Evolutionary conservation across 2,888 invertebrate genomes (phyloP).

Genomic region (Xanthorhoe spadicearia): DNA sequence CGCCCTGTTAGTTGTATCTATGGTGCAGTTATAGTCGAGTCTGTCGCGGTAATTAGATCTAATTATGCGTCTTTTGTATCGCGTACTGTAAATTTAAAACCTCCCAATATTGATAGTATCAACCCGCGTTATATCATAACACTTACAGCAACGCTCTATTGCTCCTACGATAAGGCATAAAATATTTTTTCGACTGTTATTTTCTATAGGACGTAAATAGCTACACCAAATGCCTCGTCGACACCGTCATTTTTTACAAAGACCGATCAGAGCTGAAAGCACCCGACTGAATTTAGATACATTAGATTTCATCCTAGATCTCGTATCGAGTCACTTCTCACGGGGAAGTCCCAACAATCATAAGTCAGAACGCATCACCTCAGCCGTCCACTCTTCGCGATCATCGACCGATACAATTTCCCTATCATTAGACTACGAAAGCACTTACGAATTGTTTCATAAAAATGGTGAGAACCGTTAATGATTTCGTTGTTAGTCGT

Average conservation of each 20-base stretch:
- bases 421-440: conserved; percentile 44
- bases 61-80: not conserved
- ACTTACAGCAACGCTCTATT: conserved; percentile 69
- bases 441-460: conserved; percentile 42
- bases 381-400: conserved; percentile 44
- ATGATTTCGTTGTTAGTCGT: conserved; percentile 45
- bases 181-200: conserved; percentile 56
- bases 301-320: conserved; percentile 33
- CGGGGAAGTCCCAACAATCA: conserved; percentile 28
- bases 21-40: not conserved
- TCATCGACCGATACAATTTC: conserved; percentile 45
- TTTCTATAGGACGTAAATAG: conserved; percentile 57
- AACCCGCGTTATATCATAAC: conserved; percentile 64
- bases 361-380: conserved; percentile 27
- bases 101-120: conserved; percentile 49
- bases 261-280: conserved; percentile 60
- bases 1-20: not conserved
- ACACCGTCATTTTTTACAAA: conserved; percentile 54
- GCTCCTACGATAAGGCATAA: conserved; percentile 68
- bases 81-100: conserved; percentile 25
- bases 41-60: not conserved
- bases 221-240: conserved; percentile 60
- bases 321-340: conserved; percentile 15
- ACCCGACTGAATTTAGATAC: conserved; percentile 53
- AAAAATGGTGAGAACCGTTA: conserved; percentile 31